Base-by-base conservation (phyloP, 2,797 vertebrate genomes). In the Poeciliopsis presidionis region DNA sequence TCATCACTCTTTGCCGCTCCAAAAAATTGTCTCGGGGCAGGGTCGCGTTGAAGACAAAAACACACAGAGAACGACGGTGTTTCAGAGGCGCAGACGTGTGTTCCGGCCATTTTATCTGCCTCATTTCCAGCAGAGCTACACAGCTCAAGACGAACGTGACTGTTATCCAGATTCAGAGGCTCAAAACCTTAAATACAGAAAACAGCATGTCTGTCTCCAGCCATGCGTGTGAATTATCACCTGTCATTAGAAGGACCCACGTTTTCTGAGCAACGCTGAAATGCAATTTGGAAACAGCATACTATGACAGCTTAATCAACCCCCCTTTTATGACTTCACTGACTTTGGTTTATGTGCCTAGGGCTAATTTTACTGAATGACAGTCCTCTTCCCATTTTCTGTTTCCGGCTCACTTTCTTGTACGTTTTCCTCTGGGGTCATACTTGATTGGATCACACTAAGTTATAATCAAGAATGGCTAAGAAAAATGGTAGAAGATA, bases 261-360 rank as follows among this genome's bases (percentile, higher is more conserved):
- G 75, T 82, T 90, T 88, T 86, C 77, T 57, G 67, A 84, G 86
- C 77, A 86, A 86, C 53, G 76, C 61, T 39, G 53, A 84, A 86
- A 88, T 80, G 81, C 79, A 81, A 90, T 93, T 92, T 90, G 81
- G 84, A 91, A 91, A 91, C 76, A 79, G 81, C 82, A 81, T 76
- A 85, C 80, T 89, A 88, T 82, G 87, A 94, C 89, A 93, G 91
- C 91, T 93, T 92, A 92, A 95, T 93, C 88, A 93, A 86, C 88
- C 83, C 87, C 86, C 81, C 83, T 85, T 89, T 84, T 67, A 73
- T 90, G 93, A 90, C 89, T 91, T 93, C 81, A 89, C 88, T 74
- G 87, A 88, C 86, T 90, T 87, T 84, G 84, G 77, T 82, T 84
- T 76, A 73, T 74, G 51, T 59, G 84, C 87, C 88, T 86, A 7